phyloP scores from a whole-genome alignment of 53 echinoderm and acorn worm genomes.

The Echinarachnius parma region DNA sequence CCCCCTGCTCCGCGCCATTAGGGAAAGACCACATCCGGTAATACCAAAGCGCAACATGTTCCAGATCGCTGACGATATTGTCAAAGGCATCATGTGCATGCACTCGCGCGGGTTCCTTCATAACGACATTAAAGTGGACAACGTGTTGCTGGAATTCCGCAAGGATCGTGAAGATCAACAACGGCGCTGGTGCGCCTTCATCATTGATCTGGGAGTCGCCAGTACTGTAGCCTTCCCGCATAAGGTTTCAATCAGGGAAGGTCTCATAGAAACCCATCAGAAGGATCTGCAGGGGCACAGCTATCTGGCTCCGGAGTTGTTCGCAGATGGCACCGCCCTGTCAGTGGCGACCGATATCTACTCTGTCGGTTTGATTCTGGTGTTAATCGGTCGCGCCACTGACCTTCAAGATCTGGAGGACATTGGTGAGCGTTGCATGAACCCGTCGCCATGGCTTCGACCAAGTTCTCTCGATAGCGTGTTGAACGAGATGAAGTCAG shows the following conservation, averaged over 20 bases:
- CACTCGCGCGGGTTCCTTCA: slow-evolving; percentile 15
- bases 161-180: too few species aligned
- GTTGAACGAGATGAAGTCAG: background rate
- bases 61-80: slow-evolving; percentile 2
- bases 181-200: slow-evolving; percentile 4
- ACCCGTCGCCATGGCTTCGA: background rate
- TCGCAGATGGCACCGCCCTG: slow-evolving; percentile 6
- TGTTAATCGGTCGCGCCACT: slow-evolving; percentile 3
- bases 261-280: slow-evolving; percentile 1
- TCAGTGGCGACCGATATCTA: slow-evolving; percentile 16
- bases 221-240: slow-evolving; percentile 13
- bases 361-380: slow-evolving; percentile 14
- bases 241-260: background rate
- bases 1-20: slow-evolving; percentile 8
- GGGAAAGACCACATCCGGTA: background rate
- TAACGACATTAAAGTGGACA: slow-evolving; percentile 23
- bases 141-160: slow-evolving; percentile 3
- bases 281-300: background rate
- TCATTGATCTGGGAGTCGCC: slow-evolving; percentile 15
- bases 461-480: background rate
- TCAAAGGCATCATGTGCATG: slow-evolving; percentile 4
- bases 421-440: background rate
- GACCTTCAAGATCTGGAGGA: background rate
- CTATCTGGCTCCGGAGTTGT: slow-evolving; percentile 12
- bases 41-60: background rate